Base-by-base conservation (phyloP, 2,888 invertebrate genomes). In the Lapara coniferarum region DNA sequence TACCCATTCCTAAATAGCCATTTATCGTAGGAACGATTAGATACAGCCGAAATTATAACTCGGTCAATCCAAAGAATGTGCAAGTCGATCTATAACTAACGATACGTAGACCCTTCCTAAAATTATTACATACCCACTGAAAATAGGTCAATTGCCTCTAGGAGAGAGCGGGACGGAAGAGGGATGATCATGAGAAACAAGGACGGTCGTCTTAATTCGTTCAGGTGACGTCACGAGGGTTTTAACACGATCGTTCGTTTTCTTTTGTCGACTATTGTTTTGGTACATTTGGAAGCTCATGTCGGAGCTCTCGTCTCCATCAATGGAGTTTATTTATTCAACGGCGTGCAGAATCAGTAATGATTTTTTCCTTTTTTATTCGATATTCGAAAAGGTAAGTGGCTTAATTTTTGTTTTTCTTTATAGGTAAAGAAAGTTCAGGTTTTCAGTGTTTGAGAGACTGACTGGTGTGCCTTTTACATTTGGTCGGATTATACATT, bases 121-220 rank as follows among this genome's bases (percentile, higher is more conserved):
- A 92, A 91, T 91, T 89, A 93, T 92, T 90, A 90, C 89, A 90
- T 88, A 88, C 85, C 85, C 87, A 79, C 85, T 85, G 89, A 92
- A 93, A 91, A 92, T 93, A 91, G 93, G 93, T 93, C 93, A 93
- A 93, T 92, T 92, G 93, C 91, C 88, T 84, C 88, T 83, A 79
- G 75, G 85, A 73, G 77, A 75, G 88, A 90, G 83, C 74, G 91
- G 86, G 90, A 89, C 77, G 76, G 75, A 72, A 70, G 70, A 75
- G 75, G 80, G 80, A 81, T 82, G 80, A 80, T 81, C 75, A 83
- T 71, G 89, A 75, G 81, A 74, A 86, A 91, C 75, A 88, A 81
- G 83, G 91, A 90, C 73, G 76, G 85, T 83, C 78, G 80, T 81
- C 83, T 87, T 91, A 89, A 91, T 90, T 90, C 91, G 87, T 85